Base-by-base conservation (phyloP, 2,888 invertebrate species). In the Drosophila cyrtoloma region DNA sequence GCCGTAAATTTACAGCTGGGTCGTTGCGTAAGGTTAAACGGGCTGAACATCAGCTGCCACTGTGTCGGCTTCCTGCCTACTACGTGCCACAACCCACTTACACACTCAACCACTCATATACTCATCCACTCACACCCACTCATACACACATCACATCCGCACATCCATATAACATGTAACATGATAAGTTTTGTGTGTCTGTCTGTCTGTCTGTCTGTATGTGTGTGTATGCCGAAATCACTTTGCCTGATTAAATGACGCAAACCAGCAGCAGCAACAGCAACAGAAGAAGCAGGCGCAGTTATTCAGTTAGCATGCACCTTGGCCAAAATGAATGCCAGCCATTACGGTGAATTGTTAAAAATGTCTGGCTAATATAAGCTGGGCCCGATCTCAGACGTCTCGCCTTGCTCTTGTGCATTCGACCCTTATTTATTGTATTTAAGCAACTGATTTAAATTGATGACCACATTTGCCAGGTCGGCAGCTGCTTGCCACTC, bases 171-270 rank as follows among this genome's bases (percentile, higher is more conserved):
- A 47, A 53, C 44, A 58, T 55, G 66, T 64, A 69, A 79, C 74
- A 81, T 84, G 89, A 86, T 86, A 90, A 90, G 87, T 84, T 89
- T 70, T 67, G 28, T 35, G 30, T 28, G 58, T 61, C 28, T 59
- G 58, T 50, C 61, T 77, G 58, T 65, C 51, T n/a, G 10, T 64
- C 63, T 77, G 58, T 65, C 51, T 55, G 57, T 6, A 1, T 51
- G 19, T 52, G 30, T 33, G 58, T 61, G 58, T 68, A 58, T 64
- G 72, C 62, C 44, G 67, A 90, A 91, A 88, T 91, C 88, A 91
- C 91, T 88, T 91, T 88, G 84, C 73, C 91, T 88, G 88, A 88
- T 88, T 91, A 88, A 88, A 90, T 89, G 89, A 77, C 86, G 84
- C 86, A 79, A 73, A 63, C 73, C 70, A 86, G 30, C 30, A 60